Percentiles rank a stretch among this genome's conserved stretches.
These are phyloP conservation scores for Spodoptera litura DNA, from an alignment of 1,140 invertebrate species.

Conservation along the genomic window DNA sequence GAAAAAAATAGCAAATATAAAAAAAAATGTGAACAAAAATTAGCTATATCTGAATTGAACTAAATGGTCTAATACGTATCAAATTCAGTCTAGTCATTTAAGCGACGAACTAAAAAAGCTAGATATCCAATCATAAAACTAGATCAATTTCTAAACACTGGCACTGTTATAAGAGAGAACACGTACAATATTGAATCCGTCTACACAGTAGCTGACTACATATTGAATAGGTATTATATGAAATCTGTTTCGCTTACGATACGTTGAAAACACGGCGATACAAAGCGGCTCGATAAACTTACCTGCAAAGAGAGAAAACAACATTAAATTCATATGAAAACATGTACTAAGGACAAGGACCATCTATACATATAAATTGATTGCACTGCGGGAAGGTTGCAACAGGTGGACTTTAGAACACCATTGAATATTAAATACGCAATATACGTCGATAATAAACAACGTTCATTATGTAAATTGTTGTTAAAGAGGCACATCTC, in stretches of 20 bases:
- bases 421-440: conserved; percentile 39
- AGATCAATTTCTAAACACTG: neutral
- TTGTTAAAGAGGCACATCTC: conserved; percentile 19
- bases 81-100: neutral
- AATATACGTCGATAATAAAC: conserved; percentile 34
- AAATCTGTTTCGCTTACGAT: conserved; percentile 34
- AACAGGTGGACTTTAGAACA: conserved; percentile 25
- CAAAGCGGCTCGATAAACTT: conserved; percentile 53
- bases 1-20: too few species aligned
- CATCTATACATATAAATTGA: conserved; percentile 18
- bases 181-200: conserved; percentile 38
- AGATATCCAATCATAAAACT: conserved; percentile 7
- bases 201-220: conserved; percentile 20
- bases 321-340: conserved; percentile 37
- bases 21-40: too few species aligned
- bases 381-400: conserved; percentile 5
- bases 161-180: conserved; percentile 4
- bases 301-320: conserved; percentile 68
- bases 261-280: conserved; percentile 5
- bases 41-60: too few species aligned
- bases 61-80: too few species aligned
- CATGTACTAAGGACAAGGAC: neutral
- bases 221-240: conserved; percentile 18
- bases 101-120: neutral
- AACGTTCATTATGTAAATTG: conserved; percentile 22